Conservation (phyloP, 1,140 invertebrate genomes). For the Drosophila nannoptera region DNA sequence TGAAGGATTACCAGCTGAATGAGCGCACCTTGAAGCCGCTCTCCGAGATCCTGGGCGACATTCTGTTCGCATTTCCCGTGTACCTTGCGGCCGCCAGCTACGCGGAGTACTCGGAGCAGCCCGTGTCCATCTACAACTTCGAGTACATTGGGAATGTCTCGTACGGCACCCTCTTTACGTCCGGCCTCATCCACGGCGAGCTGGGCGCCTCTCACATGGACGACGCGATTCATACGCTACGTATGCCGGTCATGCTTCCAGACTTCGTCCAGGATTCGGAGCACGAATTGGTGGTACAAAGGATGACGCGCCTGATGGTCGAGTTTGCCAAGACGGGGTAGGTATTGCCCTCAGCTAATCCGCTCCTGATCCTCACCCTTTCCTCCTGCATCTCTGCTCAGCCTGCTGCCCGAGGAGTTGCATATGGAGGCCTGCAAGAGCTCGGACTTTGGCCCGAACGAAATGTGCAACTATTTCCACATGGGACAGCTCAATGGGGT, state of each 20-base stretch:
- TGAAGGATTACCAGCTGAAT: conserved; percentile 29
- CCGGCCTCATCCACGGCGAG: conserved; percentile 2
- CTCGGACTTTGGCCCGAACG: conserved; percentile 17
- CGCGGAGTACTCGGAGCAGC: conserved; percentile 39
- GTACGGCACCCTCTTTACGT: background rate
- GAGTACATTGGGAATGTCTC: conserved; percentile 29
- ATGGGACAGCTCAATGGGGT: conserved; percentile 20
- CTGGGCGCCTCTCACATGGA: conserved; percentile 61
- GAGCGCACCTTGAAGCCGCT: conserved; percentile 39
- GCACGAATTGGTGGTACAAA: conserved; percentile 33
- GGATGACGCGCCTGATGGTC: conserved; percentile 30
- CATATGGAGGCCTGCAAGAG: conserved; percentile 24
- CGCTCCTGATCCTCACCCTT: background rate
- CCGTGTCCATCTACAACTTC: conserved; percentile 48
- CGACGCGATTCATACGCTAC: conserved; percentile 56
- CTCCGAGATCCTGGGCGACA: conserved; percentile 45
- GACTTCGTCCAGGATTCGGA: conserved; percentile 38
- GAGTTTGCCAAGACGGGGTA: conserved; percentile 59
- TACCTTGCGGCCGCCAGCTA: conserved; percentile 47
- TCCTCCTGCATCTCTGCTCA: background rate
- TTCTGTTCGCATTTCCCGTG: conserved; percentile 48
- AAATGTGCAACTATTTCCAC: conserved; percentile 43
- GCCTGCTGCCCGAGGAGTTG: conserved; percentile 13
- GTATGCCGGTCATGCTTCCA: conserved; percentile 17
- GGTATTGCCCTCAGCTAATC: background rate